phyloP scores from a whole-genome alignment of 1,140 invertebrate genomes.

The Bombyx mori region ASM3026992v2 NC_085129.1:4723501-4724000 shows the following conservation, averaged over 20 bases:
- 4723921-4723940: too few species aligned
- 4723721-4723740: constrained; percentile 4
- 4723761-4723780: constrained; percentile 3
- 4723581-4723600: constrained; percentile 4
- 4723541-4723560: constrained; percentile 1
- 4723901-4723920: too few species aligned
- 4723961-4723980: too few species aligned
- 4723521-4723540: constrained; percentile 4
- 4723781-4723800: constrained; percentile 1
- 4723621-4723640: constrained; percentile 8
- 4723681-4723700: constrained; percentile 5
- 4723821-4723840: too few species aligned
- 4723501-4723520: constrained; percentile 4
- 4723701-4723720: constrained; percentile 7
- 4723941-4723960: too few species aligned
- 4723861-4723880: too few species aligned
- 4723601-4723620: neutral
- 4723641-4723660: constrained; percentile 8
- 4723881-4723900: too few species aligned
- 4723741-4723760: constrained; percentile 3
- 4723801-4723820: too few species aligned
- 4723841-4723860: too few species aligned
- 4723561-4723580: constrained; percentile 4
- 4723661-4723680: constrained; percentile 7
- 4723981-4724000: too few species aligned